Evolutionary conservation across 2,113 vertebrate species (phyloP), one percentile per base, ranked within the genome.

Genomic region (Gallinago media): DNA sequence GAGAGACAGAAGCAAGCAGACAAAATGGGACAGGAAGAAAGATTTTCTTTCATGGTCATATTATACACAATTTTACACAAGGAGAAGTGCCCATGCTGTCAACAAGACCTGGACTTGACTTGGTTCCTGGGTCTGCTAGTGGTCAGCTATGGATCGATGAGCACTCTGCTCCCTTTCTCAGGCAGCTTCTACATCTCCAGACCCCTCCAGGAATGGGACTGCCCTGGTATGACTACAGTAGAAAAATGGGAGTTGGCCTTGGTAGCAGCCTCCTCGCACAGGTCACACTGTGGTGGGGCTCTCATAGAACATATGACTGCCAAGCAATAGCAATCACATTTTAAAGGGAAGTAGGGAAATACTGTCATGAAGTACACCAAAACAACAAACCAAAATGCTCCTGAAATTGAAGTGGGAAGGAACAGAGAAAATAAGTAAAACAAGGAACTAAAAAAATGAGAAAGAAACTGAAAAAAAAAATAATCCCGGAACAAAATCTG

Each of bases 351-450:
- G 10, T 26, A 22, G 14, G 31, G 54, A 76, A 90, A 76, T 22
- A 52, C 0, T 22, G 17, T 31, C 20, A 34, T 15, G 20, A 67
- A 73, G 61, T 65, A 27, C 6, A 89, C 36, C 5, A 71, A 71
- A 32, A 27, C 6, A 89, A 40, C 5, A 71, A 71, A 32, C 42
- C 40, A 89, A 81, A 81, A 83, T 40, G 12, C 31, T 63, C 58
- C 56, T 23, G 15, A 1, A 1, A 0, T 68, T 16, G 9, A 50
- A 77, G 20, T 18, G 11, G 22, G 6, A 59, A 8, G 29, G 10
- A 85, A 63, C 3, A 40, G 32, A 78, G 17, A 63, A 67, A 92
- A 26, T 32, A 44, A 81, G 15, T 23, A 78, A 80, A 70, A 3
- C 4, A 38, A 73, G 10, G 11, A 93, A 61, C 13, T 23, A 4